These are phyloP conservation scores for Scaptomyza reducta DNA, from an alignment of 2,888 invertebrate species.

Conservation along the genomic window DNA sequence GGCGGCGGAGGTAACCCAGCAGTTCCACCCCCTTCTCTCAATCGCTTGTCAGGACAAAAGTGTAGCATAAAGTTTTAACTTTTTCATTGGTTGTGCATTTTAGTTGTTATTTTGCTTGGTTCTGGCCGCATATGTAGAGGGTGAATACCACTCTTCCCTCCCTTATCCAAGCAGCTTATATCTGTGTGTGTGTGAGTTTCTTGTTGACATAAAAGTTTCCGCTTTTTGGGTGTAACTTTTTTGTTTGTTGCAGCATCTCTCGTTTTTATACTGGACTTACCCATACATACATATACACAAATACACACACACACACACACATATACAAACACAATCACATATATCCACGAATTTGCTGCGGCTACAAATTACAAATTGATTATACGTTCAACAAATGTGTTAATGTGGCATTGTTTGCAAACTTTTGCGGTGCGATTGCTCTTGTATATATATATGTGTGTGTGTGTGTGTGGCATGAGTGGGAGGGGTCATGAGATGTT, in stretches of 20 bases:
- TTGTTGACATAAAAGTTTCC: slow-evolving; percentile 73
- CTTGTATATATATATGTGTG: neutral
- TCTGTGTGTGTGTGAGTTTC: slow-evolving; percentile 43
- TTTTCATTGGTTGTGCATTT: slow-evolving; percentile 56
- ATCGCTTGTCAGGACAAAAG: slow-evolving; percentile 24
- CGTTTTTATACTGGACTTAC: slow-evolving; percentile 56
- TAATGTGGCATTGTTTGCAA: slow-evolving; percentile 79
- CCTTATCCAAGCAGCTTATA: slow-evolving; percentile 22
- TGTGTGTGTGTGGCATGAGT: neutral
- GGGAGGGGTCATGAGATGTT: slow-evolving; percentile 11
- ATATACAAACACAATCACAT: neutral
- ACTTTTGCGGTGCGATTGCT: slow-evolving; percentile 59
- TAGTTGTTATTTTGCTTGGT: slow-evolving; percentile 45
- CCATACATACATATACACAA: neutral
- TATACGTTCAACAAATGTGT: slow-evolving; percentile 81
- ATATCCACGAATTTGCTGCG: slow-evolving; percentile 75
- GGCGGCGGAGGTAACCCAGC: no score
- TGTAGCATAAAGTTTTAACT: slow-evolving; percentile 60
- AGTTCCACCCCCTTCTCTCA: neutral
- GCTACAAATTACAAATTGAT: slow-evolving; percentile 81
- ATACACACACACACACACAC: slow-evolving; percentile 3
- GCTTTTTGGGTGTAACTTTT: slow-evolving; percentile 45
- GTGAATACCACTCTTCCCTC: slow-evolving; percentile 3
- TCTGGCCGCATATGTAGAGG: slow-evolving; percentile 42
- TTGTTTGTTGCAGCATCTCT: slow-evolving; percentile 32